These are phyloP conservation scores for Panonychus citri DNA, from an alignment of 1,140 invertebrate genomes.

Conservation along the genomic window DNA sequence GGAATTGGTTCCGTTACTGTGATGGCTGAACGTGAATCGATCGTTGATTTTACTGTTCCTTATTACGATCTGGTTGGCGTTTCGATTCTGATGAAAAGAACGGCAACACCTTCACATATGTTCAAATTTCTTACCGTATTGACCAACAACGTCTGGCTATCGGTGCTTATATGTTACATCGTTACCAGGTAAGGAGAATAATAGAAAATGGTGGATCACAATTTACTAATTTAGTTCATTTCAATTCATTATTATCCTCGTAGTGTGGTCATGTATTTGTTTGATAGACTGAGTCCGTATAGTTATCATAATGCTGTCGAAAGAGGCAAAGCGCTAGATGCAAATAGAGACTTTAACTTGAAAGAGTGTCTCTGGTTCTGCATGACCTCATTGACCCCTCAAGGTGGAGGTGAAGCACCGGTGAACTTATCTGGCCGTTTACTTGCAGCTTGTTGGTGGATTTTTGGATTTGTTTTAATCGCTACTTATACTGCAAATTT, in stretches of 20 bases:
- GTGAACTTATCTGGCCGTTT: conserved; percentile 75
- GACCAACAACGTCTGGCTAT: conserved; percentile 85
- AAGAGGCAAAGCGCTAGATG: conserved; percentile 73
- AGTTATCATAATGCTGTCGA: conserved; percentile 65
- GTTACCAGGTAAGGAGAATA: conserved; percentile 32
- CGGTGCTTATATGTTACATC: conserved; percentile 80
- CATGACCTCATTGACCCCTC: conserved; percentile 89
- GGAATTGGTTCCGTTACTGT: conserved; percentile 63
- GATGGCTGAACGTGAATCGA: conserved; percentile 79
- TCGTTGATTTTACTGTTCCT: conserved; percentile 80
- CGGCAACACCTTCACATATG: conserved; percentile 51
- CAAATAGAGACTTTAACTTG: conserved; percentile 78
- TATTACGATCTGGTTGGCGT: conserved; percentile 87
- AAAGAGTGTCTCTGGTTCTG: conserved; percentile 97
- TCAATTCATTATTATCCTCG: conserved; percentile 39
- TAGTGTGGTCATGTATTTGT: conserved; percentile 78
- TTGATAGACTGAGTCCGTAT: conserved; percentile 87
- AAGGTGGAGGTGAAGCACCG: conserved; percentile 84
- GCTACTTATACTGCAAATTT: conserved; percentile 95
- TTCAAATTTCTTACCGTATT: conserved; percentile 93
- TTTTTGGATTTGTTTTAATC: conserved; percentile 92
- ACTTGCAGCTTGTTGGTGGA: conserved; percentile 88
- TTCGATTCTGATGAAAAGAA: conserved; percentile 66
- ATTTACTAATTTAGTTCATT: neutral
- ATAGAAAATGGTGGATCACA: too few species aligned